Percentiles rank a stretch among this genome's conserved stretches.
Conservation (phyloP, 2,113 vertebrate genomes). For the Micronycteris hirsuta region DNA sequence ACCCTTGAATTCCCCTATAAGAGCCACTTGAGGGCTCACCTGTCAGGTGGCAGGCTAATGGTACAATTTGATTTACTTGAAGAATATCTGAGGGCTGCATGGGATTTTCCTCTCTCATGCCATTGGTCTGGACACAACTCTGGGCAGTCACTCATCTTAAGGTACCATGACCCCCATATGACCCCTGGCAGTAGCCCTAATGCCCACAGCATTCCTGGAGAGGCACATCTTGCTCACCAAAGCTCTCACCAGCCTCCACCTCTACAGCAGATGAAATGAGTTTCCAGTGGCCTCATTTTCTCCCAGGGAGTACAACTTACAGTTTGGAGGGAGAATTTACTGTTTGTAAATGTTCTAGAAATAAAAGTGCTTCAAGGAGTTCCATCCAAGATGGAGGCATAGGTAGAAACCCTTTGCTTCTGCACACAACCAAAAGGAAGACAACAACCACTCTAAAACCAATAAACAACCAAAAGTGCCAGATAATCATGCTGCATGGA, state of each 20-base stretch:
- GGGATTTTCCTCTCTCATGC: fast-evolving
- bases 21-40: neutral
- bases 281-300: neutral
- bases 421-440: no score
- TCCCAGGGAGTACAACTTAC: neutral
- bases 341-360: neutral
- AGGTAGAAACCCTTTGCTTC: no score
- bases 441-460: no score
- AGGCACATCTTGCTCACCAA: fast-evolving
- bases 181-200: neutral
- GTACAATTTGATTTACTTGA: neutral
- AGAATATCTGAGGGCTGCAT: neutral
- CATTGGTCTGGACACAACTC: neutral
- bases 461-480: no score
- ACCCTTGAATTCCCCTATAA: no score
- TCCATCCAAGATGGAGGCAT: no score
- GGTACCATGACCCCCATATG: fast-evolving
- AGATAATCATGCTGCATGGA: no score
- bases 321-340: neutral
- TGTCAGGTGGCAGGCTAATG: neutral
- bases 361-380: neutral
- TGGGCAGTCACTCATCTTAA: neutral
- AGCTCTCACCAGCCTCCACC: neutral
- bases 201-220: neutral
- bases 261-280: neutral